These are phyloP conservation scores for Nycticryphes semicollaris DNA, from an alignment of 2,113 vertebrate species.

Conservation along the genomic window DNA sequence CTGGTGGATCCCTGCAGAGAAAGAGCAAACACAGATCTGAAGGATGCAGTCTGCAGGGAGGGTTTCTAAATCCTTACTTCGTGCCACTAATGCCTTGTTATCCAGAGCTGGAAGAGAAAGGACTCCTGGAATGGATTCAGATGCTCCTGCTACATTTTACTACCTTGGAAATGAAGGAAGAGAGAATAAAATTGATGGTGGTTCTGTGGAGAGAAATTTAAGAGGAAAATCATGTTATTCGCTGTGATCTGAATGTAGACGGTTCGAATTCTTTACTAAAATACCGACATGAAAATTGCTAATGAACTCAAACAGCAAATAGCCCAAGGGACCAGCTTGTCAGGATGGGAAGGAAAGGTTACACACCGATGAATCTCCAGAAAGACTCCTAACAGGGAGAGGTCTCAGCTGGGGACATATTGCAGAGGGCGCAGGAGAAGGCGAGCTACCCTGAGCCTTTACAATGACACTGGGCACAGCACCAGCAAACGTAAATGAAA, in stretches of 20 bases:
- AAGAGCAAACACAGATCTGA: slow-evolving; percentile 52
- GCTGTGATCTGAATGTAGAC: neutral
- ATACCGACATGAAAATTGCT: neutral
- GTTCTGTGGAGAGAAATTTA: neutral
- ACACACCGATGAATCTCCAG: neutral
- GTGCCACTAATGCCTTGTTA: neutral
- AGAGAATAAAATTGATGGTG: neutral
- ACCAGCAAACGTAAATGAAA: neutral
- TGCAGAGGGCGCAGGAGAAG: neutral
- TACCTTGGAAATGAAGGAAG: neutral
- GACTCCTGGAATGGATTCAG: neutral
- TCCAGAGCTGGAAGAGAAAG: slow-evolving; percentile 14
- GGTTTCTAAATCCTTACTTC: slow-evolving; percentile 10
- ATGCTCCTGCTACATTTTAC: neutral
- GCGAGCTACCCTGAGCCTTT: neutral
- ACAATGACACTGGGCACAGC: neutral
- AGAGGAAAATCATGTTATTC: neutral
- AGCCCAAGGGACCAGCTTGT: neutral
- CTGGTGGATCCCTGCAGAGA: neutral
- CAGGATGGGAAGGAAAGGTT: neutral
- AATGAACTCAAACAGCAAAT: neutral
- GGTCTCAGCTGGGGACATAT: neutral
- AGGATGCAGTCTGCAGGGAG: neutral
- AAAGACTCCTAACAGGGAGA: neutral
- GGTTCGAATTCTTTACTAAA: neutral